Evolutionary conservation across 2,888 invertebrate species (phyloP).

Genomic region (Dasypolia templi): DNA sequence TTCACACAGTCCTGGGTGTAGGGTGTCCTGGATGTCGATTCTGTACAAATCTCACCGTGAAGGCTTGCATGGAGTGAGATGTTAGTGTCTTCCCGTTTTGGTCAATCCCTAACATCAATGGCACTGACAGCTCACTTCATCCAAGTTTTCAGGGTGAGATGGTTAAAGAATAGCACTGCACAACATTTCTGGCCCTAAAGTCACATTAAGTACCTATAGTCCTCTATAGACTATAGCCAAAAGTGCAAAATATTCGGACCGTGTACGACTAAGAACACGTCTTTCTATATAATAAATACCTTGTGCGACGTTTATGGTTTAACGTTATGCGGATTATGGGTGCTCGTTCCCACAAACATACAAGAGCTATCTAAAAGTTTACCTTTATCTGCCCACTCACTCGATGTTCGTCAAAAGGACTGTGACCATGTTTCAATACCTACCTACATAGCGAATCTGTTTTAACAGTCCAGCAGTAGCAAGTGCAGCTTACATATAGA

Average conservation of each 20-base stretch:
- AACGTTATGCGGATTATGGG: slow-evolving; percentile 27
- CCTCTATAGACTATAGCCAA: no score
- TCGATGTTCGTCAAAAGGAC: neutral
- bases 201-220: neutral
- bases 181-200: neutral
- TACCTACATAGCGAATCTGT: neutral
- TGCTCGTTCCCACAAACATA: slow-evolving; percentile 11
- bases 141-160: no score
- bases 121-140: no score
- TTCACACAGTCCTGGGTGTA: no score
- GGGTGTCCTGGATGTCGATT: no score
- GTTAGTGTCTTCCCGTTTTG: no score
- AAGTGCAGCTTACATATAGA: neutral
- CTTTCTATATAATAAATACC: slow-evolving; percentile 28
- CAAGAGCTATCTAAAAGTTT: neutral
- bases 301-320: slow-evolving; percentile 11
- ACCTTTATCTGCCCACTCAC: neutral
- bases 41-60: no score
- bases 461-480: neutral
- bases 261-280: slow-evolving; percentile 14
- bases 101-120: no score
- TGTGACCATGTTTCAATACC: neutral
- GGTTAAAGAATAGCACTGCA: no score
- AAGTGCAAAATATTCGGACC: slow-evolving; percentile 14
- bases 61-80: no score